Evolutionary conservation across 2,113 vertebrate species (phyloP), one percentile per base, ranked within the genome.

Genomic region (Eira barbara): DNA sequence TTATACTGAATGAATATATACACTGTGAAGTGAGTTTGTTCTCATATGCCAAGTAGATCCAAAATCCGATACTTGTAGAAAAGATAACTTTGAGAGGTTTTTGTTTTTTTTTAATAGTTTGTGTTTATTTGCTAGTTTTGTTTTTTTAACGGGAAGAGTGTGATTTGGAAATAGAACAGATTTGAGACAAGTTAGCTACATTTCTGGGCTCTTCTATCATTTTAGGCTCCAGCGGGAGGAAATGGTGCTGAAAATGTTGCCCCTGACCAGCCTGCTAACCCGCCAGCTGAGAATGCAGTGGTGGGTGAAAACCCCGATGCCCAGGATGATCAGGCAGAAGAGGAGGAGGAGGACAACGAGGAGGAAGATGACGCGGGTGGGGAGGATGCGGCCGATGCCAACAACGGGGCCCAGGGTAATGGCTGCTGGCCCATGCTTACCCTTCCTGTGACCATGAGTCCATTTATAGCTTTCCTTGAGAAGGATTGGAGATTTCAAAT

Each of bases 351-450:
- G 5, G 99, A 99, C 34, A 99, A 99, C 0, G 99, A 99, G 71
- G 99, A 99, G 7, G 99, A 99, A 73, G 99, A 99, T 7, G 99
- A 99, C 4, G 99, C 99, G 0, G 99, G 99, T 15, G 99, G 99
- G 20, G 99, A 99, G 95, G 99, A 99, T 83, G 99, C 98, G 18
- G 99, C 98, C 6, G 99, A 99, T 79, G 99, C 98, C 95, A 99
- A 99, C 97, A 99, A 99, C 89, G 99, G 99, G 96, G 99, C 99
- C 91, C 99, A 99, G 99, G 99, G 99, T 99, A 98, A 98, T 85
- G 89, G 94, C 96, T 97, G 91, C 93, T 21, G 39, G 21, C 25
- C n/a, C 55, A n/a, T 45, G 1, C n/a, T 52, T 23, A 8, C 17
- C 36, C 25, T 34, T 25, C 45, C 39, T 69, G 23, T 3, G 13